phyloP scores from a whole-genome alignment of 2,888 invertebrate genomes.

The Habrosyne pyritoides region DNA sequence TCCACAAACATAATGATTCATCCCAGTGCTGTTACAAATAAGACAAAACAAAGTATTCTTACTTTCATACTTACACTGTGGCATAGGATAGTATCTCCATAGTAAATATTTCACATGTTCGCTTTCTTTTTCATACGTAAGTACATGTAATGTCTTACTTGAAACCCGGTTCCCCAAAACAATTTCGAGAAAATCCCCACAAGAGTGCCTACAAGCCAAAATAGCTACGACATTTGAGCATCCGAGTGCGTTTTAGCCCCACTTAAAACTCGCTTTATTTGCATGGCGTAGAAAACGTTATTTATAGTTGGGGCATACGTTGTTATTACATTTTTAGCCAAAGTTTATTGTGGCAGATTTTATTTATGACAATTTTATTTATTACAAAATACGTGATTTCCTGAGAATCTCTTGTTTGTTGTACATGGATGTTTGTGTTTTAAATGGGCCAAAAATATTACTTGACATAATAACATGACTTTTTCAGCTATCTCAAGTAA shows the following conservation, averaged over 20 bases:
- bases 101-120: neutral
- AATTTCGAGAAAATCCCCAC: constrained; percentile 20
- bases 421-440: too few relatives aligned
- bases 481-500: too few relatives aligned
- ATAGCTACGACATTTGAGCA: constrained; percentile 53
- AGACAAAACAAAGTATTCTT: too few relatives aligned
- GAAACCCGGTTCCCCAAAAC: constrained; percentile 5
- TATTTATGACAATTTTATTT: neutral
- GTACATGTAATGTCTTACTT: constrained; percentile 6
- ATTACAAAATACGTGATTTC: too few relatives aligned
- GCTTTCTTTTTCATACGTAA: constrained; percentile 10
- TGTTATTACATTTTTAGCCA: constrained; percentile 47
- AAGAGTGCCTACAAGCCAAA: constrained; percentile 47
- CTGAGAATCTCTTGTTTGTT: too few relatives aligned
- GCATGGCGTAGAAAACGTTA: constrained; percentile 49
- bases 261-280: constrained; percentile 63
- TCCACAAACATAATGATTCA: neutral
- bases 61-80: too few relatives aligned
- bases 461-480: too few relatives aligned
- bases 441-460: too few relatives aligned
- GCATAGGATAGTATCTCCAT: neutral
- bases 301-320: constrained; percentile 54
- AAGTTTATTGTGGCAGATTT: constrained; percentile 17
- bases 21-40: neutral
- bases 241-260: constrained; percentile 60